Evolutionary conservation across 2,888 invertebrate species (phyloP).

Genomic region (Chaitophorus viminalis): DNA sequence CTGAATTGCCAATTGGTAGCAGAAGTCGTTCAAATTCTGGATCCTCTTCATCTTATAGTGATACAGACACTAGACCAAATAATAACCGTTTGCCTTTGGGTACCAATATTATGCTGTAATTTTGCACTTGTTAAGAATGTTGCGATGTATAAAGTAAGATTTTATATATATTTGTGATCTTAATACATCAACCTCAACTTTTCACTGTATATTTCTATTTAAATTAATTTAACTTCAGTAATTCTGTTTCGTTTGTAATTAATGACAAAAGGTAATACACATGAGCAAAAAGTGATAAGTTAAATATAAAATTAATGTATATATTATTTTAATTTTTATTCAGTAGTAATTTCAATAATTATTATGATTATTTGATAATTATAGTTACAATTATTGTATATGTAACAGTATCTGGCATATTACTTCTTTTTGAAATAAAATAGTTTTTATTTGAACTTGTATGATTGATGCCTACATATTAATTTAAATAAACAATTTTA

Average conservation of each 20-base stretch:
- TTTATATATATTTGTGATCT: not conserved
- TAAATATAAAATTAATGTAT: not conserved
- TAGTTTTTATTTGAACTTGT: not conserved
- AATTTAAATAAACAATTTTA: not conserved
- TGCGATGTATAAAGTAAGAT: not conserved
- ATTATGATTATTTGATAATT: not conserved
- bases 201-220: not conserved
- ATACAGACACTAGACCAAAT: not conserved
- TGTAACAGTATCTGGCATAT: not conserved
- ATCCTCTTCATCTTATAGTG: conserved; percentile 19
- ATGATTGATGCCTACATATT: not conserved
- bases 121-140: not conserved
- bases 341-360: not conserved
- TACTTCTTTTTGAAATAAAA: not conserved
- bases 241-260: not conserved
- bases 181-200: not conserved
- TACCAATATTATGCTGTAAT: not conserved
- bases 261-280: not conserved
- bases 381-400: not conserved
- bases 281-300: conserved; percentile 26
- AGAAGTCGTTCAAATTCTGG: conserved; percentile 42
- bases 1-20: not conserved
- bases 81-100: not conserved
- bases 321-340: not conserved
- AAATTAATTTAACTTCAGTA: not conserved